A percentile compares a stretch with the other conserved stretches of the same genome.
Evolutionary conservation across 2,888 invertebrate genomes (phyloP).

Genomic region (Napeogenes sylphis): DNA sequence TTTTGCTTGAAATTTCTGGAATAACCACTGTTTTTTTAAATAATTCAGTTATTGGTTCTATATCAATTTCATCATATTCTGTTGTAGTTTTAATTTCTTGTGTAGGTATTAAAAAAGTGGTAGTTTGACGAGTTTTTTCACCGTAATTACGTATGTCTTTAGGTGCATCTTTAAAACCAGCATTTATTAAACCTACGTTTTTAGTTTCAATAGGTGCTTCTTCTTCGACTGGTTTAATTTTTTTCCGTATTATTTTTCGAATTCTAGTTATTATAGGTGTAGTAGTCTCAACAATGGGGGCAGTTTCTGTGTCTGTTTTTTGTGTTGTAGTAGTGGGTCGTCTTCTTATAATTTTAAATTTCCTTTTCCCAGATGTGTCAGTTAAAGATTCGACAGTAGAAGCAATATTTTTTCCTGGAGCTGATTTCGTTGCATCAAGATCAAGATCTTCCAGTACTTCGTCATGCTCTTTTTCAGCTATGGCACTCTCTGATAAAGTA

Average conservation of each 20-base stretch:
- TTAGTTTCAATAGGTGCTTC: conserved; percentile 50
- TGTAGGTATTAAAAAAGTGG: conserved; percentile 31
- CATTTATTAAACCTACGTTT: conserved; percentile 45
- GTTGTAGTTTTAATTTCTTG: conserved; percentile 36
- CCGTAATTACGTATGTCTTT: conserved; percentile 56
- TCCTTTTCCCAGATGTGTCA: conserved; percentile 56
- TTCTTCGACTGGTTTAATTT: conserved; percentile 50
- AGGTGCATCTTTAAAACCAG: conserved; percentile 41
- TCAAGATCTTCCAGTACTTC: conserved; percentile 39
- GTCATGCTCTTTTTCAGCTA: conserved; percentile 68
- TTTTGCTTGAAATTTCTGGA: conserved; percentile 16
- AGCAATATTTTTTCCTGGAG: conserved; percentile 39
- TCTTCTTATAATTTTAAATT: conserved; percentile 59
- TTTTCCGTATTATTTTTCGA: conserved; percentile 66
- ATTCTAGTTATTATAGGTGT: conserved; percentile 45
- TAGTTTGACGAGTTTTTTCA: conserved; percentile 51
- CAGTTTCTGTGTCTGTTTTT: conserved; percentile 30
- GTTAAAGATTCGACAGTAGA: conserved; percentile 47
- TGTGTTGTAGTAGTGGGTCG: conserved; percentile 53
- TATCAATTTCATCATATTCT: conserved; percentile 39
- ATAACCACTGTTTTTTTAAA: conserved; percentile 29
- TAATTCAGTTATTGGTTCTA: conserved; percentile 33
- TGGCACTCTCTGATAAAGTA: conserved; percentile 69
- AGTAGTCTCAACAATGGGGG: conserved; percentile 33
- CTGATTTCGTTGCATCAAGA: conserved; percentile 48